Evolutionary conservation across 2,113 vertebrate genomes (phyloP), one percentile per base, ranked within the genome.

Genomic region (Actenoides lindsayi): DNA sequence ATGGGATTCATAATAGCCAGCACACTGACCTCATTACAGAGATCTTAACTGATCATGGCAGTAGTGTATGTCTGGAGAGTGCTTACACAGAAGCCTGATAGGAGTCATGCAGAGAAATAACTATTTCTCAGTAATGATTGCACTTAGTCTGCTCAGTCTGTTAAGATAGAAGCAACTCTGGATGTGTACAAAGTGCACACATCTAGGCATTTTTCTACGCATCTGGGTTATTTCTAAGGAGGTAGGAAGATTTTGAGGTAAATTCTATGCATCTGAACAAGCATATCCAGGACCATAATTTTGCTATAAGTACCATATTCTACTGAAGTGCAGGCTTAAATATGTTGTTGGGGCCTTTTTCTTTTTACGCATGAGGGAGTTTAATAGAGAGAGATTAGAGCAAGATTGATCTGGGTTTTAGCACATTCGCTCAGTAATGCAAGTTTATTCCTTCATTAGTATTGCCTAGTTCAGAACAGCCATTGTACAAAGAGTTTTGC

Each of bases 61-160:
- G 23, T 37, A 87, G 33, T 51, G 44, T 27, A 31, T 53, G 62
- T 37, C 56, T 88, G 53, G 33, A 86, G n/a, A 90, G 20, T 9
- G 11, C 71, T 92, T 63, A 69, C 23, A 42, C 10, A 44, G 62
- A 68, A 23, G 24, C 11, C 33, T 83, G 44, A 57, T 12, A 73
- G 69, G 24, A 83, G 51, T 59, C 48, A 79, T 25, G 33, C 25
- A 64, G 70, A 87, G 67, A 93, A 94, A 78, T 75, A 59, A 87
- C 71, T 81, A 8, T 67, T 94, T 84, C 51, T 89, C 16, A 1
- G 41, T 73, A 86, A 74, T 27, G 10, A 67, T 50, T 75, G 5
- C 19, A 62, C 37, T 59, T 65, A 44, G 12, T 28, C 23, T 70
- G 7, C 44, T 86, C 54, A 53, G n/a, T 41, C 54, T 77, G 44